These are phyloP conservation scores for Rhinolophus sinicus DNA, from an alignment of 2,113 vertebrate genomes.

Conservation along the genomic window DNA sequence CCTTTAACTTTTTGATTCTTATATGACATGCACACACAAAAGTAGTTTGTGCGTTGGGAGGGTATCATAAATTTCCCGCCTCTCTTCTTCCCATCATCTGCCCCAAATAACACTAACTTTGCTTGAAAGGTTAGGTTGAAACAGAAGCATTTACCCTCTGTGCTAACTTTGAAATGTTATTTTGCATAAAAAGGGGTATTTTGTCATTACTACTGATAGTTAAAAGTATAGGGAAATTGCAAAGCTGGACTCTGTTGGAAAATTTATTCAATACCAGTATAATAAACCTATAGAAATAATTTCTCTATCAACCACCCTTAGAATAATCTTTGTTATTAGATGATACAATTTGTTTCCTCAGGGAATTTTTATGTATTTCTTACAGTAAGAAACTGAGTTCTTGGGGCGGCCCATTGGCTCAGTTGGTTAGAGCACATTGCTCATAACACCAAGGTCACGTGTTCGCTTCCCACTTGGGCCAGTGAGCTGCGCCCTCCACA, in stretches of 20 bases:
- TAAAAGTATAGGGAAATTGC: background rate
- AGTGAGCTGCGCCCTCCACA: too few relatives aligned
- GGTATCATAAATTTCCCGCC: background rate
- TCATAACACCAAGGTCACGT: too few relatives aligned
- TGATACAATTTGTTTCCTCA: slow-evolving; percentile 11
- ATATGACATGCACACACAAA: background rate
- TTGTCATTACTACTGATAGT: background rate
- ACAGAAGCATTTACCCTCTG: slow-evolving; percentile 2
- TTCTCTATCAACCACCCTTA: background rate
- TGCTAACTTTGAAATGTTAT: slow-evolving; percentile 46
- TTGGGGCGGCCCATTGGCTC: background rate
- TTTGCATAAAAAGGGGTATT: background rate
- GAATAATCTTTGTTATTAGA: background rate
- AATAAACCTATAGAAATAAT: background rate
- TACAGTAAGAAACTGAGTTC: background rate
- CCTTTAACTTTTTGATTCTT: slow-evolving; percentile 33
- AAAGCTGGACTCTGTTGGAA: background rate
- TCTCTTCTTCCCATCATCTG: background rate
- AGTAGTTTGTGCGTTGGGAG: background rate
- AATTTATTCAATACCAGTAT: background rate
- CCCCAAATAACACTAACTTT: background rate
- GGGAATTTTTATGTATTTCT: slow-evolving; percentile 18
- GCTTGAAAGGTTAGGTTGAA: slow-evolving; percentile 36
- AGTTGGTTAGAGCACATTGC: too few relatives aligned
- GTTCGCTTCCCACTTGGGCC: too few relatives aligned